Evolutionary conservation across 2,888 invertebrate species (phyloP).

Genomic region (Epirrita christyi): DNA sequence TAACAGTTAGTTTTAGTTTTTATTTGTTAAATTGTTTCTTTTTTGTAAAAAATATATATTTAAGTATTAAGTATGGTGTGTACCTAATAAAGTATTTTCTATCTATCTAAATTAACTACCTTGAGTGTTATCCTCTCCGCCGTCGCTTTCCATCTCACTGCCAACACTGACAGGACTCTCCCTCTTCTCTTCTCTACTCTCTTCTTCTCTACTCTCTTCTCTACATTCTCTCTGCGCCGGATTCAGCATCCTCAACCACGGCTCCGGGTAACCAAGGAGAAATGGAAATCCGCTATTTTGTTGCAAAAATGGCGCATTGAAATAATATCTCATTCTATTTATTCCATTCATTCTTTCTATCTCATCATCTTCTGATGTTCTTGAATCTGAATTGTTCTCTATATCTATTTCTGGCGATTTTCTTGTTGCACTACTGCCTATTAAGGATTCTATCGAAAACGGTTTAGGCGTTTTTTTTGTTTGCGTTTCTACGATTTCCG

Average conservation of each 20-base stretch:
- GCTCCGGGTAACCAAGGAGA: conserved; percentile 74
- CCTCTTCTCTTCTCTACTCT: conserved; percentile 66
- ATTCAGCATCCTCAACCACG: conserved; percentile 72
- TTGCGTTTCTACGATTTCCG: conserved; percentile 60
- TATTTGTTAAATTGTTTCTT: too few species aligned
- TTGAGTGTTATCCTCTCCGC: conserved; percentile 71
- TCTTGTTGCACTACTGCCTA: conserved; percentile 68
- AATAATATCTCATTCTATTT: conserved; percentile 76
- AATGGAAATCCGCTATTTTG: conserved; percentile 78
- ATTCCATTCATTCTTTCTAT: conserved; percentile 64
- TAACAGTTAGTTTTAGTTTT: too few species aligned
- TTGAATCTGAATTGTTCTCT: conserved; percentile 76
- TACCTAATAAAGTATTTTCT: too few species aligned
- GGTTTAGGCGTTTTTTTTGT: conserved; percentile 81
- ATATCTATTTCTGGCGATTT: conserved; percentile 80
- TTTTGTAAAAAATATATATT: too few species aligned
- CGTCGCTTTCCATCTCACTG: conserved; percentile 76
- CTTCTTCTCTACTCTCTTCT: conserved; percentile 68
- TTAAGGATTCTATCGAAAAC: conserved; percentile 86
- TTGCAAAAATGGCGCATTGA: conserved; percentile 74
- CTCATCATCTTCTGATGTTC: conserved; percentile 75
- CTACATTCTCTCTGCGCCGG: conserved; percentile 55
- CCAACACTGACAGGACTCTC: conserved; percentile 80
- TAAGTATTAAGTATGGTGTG: too few species aligned
- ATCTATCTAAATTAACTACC: conserved; percentile 55